Base-by-base conservation (phyloP, 1,140 invertebrate species). In the Goniozus legneri region DNA sequence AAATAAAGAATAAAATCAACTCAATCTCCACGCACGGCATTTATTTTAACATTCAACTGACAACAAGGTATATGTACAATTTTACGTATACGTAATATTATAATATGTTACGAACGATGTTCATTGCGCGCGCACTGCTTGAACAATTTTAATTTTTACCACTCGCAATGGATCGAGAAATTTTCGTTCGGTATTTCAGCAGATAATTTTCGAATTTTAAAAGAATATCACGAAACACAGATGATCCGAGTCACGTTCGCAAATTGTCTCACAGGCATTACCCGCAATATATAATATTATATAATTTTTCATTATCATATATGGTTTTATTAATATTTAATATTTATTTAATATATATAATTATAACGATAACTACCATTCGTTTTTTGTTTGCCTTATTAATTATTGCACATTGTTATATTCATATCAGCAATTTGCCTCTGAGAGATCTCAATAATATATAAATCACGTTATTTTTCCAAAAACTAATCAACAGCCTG, bases 41-140 rank as follows among this genome's bases (percentile, higher is more conserved):
- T 73, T 73, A 73, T 73, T 73, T 66, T 61, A 73, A 73, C 69
- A 72, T 72, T 72, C 56, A 72, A 73, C 67, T 70, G 67, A 73
- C 69, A 73, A 73, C 69, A 73, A 73, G 71, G 67, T 64, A 61
- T 55, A 52, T 18, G 47, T 57, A 55, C 32, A 58, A 52, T 53
- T 55, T 62, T 56, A 58, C 56, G 50, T 58, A 60, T 62, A 60
- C 46, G 48, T 56, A 63, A 62, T 65, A 56, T 63, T 37, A 61
- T 62, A 54, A 47, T 56, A 53, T 65, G 60, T 63, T n/a, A n/a
- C n/a, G n/a, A n/a, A 60, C 60, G 51, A 34, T 47, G 37, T 47
- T 31, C 27, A 41, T 34, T 37, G 10, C 43, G 34, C 42, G 14
- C 50, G 51, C 50, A 49, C 36, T n/a, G n/a, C n/a, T n/a, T n/a